Base-by-base conservation (phyloP, 2,113 vertebrate species). In the Mandrillus leucophaeus region DNA sequence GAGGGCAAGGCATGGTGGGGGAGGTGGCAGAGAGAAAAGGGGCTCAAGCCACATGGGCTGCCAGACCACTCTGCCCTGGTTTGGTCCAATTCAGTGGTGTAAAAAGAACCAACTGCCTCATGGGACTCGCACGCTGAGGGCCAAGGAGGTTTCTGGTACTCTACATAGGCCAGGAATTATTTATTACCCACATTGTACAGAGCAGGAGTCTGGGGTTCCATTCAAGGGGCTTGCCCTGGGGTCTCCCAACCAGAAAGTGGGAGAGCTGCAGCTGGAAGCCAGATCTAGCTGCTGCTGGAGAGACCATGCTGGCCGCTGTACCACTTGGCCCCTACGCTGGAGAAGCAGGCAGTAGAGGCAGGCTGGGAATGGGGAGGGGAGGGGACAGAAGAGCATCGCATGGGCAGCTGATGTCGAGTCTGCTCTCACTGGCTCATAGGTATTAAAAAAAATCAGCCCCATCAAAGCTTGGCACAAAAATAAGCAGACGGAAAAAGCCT, bases 391-490 rank as follows among this genome's bases (percentile, higher is more conserved):
- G 2, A 50, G 17, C 4, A 3, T 75, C 75, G 57, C 18, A 52
- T 3, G 25, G 1, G 50, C 17, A 72, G 80, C 61, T 66, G 52
- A 38, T 40, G 48, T 2, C 13, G 83, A 91, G 90, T 91, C 80
- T 35, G 57, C 61, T 75, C 43, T 38, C 57, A 4, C 43, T 72
- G 79, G 61, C 32, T 91, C 87, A 80, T 1, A 18, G 59, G 82
- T 61, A 87, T 68, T 73, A 32, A 87, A 73, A 87, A 73, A 30
- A 57, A 84, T 40, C 14, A 5, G 48, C 23, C 12, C 8, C 14
- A 23, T 66, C 70, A 93, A 72, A 75, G 45, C 57, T 93, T 59
- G 48, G 89, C n/a, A 83, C 55, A 81, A 94, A 94, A 97, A 59
- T 61, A 68, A 95, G 59, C 61, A 94, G 23, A 72, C 1, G 5